These are phyloP conservation scores for Vulpes ferrilata DNA, from an alignment of 2,113 vertebrate species.

Conservation along the genomic window DNA sequence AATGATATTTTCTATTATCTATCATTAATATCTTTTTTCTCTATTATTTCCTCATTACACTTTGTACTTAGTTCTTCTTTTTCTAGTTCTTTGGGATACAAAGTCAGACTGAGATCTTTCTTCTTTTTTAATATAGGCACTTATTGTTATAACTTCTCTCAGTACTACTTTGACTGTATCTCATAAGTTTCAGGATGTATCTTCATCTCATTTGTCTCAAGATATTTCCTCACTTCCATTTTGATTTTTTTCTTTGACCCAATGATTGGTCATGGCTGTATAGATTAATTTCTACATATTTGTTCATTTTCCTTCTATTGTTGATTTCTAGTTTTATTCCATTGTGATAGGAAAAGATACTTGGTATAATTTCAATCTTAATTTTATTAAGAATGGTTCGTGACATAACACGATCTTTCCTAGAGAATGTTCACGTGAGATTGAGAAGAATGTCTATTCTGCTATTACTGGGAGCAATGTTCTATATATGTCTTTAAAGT, in stretches of 20 bases:
- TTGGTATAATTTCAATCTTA: background rate
- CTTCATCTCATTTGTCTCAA: background rate
- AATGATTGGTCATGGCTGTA: background rate
- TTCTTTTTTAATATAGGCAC: background rate
- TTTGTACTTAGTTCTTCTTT: background rate
- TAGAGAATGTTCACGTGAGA: background rate
- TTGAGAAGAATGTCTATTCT: background rate
- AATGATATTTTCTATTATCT: background rate
- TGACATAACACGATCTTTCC: background rate
- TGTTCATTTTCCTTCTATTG: background rate
- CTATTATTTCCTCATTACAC: background rate
- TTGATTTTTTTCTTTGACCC: background rate
- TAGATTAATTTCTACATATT: background rate
- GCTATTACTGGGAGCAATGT: background rate
- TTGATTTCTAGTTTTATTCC: background rate
- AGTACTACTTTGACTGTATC: background rate
- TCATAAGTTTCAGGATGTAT: background rate
- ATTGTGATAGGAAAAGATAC: background rate
- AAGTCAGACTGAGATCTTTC: background rate
- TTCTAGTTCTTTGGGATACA: background rate
- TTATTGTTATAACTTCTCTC: background rate
- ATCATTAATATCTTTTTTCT: background rate
- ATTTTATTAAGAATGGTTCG: background rate
- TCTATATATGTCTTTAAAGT: background rate
- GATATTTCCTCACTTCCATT: background rate